phyloP scores from a whole-genome alignment of 2,797 vertebrate genomes.

The Spea hammondii region DNA sequence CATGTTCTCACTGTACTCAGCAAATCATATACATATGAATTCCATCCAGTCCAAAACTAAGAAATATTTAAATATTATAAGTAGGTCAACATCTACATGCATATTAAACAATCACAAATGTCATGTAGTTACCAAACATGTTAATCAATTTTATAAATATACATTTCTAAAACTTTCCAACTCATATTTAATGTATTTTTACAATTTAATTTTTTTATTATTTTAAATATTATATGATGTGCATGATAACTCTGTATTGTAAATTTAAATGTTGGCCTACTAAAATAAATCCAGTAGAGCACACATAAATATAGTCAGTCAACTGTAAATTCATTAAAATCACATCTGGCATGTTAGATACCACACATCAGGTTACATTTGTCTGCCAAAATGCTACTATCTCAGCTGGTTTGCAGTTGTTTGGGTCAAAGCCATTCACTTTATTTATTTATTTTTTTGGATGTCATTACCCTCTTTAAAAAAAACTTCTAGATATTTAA shows the following conservation, averaged over 20 bases:
- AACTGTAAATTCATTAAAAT: conserved; percentile 45
- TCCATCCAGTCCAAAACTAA: too few relatives aligned
- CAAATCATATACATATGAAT: too few relatives aligned
- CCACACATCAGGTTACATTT: conserved; percentile 47
- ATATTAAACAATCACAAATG: too few relatives aligned
- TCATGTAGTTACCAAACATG: too few relatives aligned
- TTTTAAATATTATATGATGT: neutral
- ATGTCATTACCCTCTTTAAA: neutral
- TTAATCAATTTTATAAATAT: too few relatives aligned
- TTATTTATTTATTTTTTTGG: neutral
- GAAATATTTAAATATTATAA: too few relatives aligned
- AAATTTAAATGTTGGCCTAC: conserved; percentile 39
- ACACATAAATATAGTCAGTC: conserved; percentile 41
- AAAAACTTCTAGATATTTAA: neutral
- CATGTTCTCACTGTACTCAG: too few relatives aligned
- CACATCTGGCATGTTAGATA: conserved; percentile 52
- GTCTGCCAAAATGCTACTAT: conserved; percentile 44
- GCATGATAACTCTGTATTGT: conserved; percentile 13
- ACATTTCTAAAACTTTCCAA: too few relatives aligned
- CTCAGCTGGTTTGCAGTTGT: conserved; percentile 39
- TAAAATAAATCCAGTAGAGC: conserved; percentile 41
- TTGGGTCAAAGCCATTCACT: conserved; percentile 14
- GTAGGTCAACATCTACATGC: too few relatives aligned
- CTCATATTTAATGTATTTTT: too few relatives aligned
- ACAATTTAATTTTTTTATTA: neutral